Conservation (phyloP, 2,113 vertebrate genomes). For the Malurus alboscapulatus region DNA sequence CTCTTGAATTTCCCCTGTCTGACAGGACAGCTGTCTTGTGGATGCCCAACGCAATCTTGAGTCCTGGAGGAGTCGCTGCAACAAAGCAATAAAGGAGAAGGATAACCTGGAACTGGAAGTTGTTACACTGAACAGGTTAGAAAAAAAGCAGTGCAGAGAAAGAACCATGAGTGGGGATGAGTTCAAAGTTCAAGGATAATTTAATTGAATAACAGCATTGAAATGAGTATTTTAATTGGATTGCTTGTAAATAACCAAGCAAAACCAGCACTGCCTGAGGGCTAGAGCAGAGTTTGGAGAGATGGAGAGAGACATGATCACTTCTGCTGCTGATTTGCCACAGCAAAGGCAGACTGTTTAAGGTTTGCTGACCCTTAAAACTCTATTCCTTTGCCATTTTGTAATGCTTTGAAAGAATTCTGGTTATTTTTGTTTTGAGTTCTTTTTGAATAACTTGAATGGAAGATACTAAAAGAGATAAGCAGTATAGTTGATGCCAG, state of each 20-base stretch:
- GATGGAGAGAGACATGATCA: background rate
- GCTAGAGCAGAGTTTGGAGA: background rate
- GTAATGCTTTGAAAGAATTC: background rate
- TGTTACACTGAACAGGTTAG: constrained; percentile 83
- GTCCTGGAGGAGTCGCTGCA: constrained; percentile 80
- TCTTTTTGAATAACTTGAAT: background rate
- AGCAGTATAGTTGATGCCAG: background rate
- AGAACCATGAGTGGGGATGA: background rate
- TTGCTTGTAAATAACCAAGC: background rate
- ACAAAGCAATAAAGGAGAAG: constrained; percentile 82
- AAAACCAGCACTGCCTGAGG: background rate
- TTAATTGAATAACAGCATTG: background rate
- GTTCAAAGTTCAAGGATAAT: background rate
- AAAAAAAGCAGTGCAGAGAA: background rate
- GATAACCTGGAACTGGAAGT: constrained; percentile 82
- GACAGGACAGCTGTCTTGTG: constrained; percentile 80
- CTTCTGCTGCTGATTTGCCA: background rate
- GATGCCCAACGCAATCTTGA: constrained; percentile 79
- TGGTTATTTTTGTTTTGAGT: background rate
- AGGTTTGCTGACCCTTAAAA: background rate
- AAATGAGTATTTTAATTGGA: background rate
- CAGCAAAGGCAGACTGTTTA: background rate
- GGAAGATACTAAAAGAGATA: background rate
- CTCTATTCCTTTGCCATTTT: background rate
- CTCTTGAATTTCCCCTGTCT: background rate